Base-by-base conservation (phyloP, 1,140 invertebrate genomes). In the Ruditapes philippinarum region DNA sequence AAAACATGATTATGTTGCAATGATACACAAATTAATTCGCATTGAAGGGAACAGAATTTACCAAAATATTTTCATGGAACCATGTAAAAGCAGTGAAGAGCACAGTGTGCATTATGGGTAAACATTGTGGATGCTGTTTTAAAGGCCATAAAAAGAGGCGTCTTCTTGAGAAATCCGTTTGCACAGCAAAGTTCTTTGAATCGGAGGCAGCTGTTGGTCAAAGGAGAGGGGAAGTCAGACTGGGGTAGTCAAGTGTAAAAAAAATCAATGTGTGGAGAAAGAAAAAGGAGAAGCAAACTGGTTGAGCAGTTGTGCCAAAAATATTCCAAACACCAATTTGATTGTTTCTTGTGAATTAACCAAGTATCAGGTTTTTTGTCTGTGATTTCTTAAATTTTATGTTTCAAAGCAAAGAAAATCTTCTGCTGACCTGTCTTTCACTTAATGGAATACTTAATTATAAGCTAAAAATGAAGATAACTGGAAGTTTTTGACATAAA, bases 291-390 rank as follows among this genome's bases (percentile, higher is more conserved):
- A 38, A 70, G 65, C 12, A 38, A 3, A 31, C 65, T 70, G 65
- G 33, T 36, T 40, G 36, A 70, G 65, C 65, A 70, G 65, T 70
- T 70, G 65, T 70, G 65, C 65, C 65, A 70, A 70, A 70, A 70
- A 36, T 70, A 70, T 70, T 70, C 65, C 36, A 38, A 70, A 70
- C 36, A 31, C 65, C 36, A 38, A 38, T 62, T 28, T 28, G 28
- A 28, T 62, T 4, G 25, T 4, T 28, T 19, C 25, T 7, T 62
- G 51, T 22, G 22, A 57, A 62, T 25, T 4, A 62, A 28, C 57
- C 1, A 62, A 62, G 25, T 25, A 28, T 62, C 57, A 62, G 57
- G 57, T 62, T 62, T 25, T 62, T 28, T 62, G 25, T 62, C 57
- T 62, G 57, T 62, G 57, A 62, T 62, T 62, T 14, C 57, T 62